Base-by-base conservation (phyloP, 2,797 vertebrate genomes). In the Enteromius paludinosus region DNA sequence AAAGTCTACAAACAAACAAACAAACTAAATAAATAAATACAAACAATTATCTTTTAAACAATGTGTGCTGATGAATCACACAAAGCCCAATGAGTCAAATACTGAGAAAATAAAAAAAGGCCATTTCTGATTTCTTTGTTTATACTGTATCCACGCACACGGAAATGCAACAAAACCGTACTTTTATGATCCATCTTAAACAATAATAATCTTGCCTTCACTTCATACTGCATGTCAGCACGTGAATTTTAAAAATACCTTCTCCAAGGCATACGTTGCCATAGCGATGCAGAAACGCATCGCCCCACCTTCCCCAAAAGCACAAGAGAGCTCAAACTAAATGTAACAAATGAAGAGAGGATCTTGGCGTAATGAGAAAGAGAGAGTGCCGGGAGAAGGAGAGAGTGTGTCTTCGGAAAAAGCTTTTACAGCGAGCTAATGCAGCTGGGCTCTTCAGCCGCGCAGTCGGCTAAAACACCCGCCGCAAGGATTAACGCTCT, bases 331-430 rank as follows among this genome's bases (percentile, higher is more conserved):
- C 90, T 94, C 87, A 86, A 91, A 91, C 91, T 92, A 92, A 94
- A 94, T 81, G 89, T 88, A 90, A 88, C 92, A 92, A 95, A 94
- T 94, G 91, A 93, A 92, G 92, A 93, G 89, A 89, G 91, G 90
- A 92, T 93, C 92, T 93, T 88, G 87, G 87, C 87, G 89, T 93
- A 94, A 94, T 94, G 92, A 93, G 92, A 92, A 92, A 89, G 88
- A 92, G 86, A 91, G 91, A 88, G 88, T 81, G 87, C 89, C 87
- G 90, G 91, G 90, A 72, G 64, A 81, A 47, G 70, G 66, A 69
- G 71, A 80, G 61, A 72, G 83, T 45, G 47, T 54, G 52, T 66
- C 71, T 82, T 52, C 35, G 12, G 73, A 77, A 62, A 79, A 81
- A 69, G 78, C 81, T 86, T 86, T 86, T 83, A 86, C 35, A 59